A percentile compares a stretch with the other conserved stretches of the same genome.
These are phyloP conservation scores for Eueides isabella DNA, from an alignment of 1,140 invertebrate genomes.

Conservation along the genomic window DNA sequence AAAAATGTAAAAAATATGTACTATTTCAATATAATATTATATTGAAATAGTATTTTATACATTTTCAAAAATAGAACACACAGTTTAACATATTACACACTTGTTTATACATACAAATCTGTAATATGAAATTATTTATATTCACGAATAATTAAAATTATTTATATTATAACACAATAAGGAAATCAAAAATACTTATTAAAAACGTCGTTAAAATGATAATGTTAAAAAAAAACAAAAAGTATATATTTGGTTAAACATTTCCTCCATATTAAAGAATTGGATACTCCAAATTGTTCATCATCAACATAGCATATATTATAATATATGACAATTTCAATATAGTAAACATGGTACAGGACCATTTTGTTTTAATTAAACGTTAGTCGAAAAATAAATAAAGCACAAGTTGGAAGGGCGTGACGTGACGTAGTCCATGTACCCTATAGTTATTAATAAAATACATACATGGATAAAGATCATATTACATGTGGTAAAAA, in stretches of 20 bases:
- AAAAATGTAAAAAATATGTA: background rate
- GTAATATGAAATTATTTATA: background rate
- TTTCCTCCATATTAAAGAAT: background rate
- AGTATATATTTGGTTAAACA: background rate
- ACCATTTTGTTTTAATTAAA: background rate
- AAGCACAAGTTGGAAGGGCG: constrained; percentile 9
- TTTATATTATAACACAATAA: background rate
- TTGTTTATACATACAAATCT: background rate
- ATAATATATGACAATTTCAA: background rate
- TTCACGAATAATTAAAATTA: constrained; percentile 2
- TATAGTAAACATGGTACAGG: background rate
- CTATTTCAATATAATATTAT: background rate
- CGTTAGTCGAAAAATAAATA: constrained; percentile 10
- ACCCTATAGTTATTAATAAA: background rate
- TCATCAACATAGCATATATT: background rate
- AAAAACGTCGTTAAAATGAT: background rate
- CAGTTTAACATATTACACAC: background rate
- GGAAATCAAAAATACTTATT: background rate
- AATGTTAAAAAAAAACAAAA: background rate
- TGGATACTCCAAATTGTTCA: background rate
- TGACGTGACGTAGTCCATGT: background rate
- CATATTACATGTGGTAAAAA: background rate
- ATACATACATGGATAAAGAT: background rate
- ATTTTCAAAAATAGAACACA: too few relatives aligned
- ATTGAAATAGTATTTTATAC: too few relatives aligned